Percentiles rank a stretch among this genome's conserved stretches.
Conservation (phyloP, 2,888 invertebrate genomes). For the Tiliacea aurago region DNA sequence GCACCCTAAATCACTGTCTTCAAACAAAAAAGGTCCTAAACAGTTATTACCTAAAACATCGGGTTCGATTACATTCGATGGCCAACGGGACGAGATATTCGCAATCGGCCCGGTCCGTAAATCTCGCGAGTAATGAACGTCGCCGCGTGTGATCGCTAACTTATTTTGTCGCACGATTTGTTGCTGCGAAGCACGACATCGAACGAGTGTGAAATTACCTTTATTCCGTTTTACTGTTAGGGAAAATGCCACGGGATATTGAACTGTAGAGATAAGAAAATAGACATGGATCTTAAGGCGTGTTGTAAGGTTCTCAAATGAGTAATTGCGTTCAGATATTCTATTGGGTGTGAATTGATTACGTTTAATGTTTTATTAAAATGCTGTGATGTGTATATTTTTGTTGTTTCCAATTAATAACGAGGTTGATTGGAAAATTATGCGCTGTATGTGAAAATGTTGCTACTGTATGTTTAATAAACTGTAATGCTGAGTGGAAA, state of each 20-base stretch:
- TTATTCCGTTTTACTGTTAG: conserved; percentile 49
- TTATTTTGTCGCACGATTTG: conserved; percentile 85
- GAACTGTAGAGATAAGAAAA: fast-evolving
- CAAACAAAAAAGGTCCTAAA: conserved; percentile 44
- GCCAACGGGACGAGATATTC: conserved; percentile 60
- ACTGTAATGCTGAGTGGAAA: conserved; percentile 2
- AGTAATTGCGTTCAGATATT: conserved; percentile 54
- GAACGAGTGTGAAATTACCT: conserved; percentile 55
- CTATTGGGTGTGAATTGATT: conserved; percentile 63
- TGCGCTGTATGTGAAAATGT: conserved; percentile 41
- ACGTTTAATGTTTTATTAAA: conserved; percentile 65
- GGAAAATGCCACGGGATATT: neutral
- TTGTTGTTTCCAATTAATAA: conserved; percentile 61
- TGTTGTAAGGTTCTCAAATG: conserved; percentile 15
- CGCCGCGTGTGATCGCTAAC: conserved; percentile 85
- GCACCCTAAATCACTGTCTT: conserved; percentile 26
- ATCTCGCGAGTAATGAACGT: conserved; percentile 83
- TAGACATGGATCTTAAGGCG: conserved; percentile 9
- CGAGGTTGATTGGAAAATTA: conserved; percentile 56
- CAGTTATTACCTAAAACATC: conserved; percentile 70
- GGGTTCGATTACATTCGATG: conserved; percentile 67
- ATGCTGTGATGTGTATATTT: conserved; percentile 61
- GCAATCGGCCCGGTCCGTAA: conserved; percentile 77
- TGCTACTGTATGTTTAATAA: conserved; percentile 44
- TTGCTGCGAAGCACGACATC: conserved; percentile 81